Conservation (phyloP, 2,797 vertebrate species). For the Crocodylus rhombifer region DNA sequence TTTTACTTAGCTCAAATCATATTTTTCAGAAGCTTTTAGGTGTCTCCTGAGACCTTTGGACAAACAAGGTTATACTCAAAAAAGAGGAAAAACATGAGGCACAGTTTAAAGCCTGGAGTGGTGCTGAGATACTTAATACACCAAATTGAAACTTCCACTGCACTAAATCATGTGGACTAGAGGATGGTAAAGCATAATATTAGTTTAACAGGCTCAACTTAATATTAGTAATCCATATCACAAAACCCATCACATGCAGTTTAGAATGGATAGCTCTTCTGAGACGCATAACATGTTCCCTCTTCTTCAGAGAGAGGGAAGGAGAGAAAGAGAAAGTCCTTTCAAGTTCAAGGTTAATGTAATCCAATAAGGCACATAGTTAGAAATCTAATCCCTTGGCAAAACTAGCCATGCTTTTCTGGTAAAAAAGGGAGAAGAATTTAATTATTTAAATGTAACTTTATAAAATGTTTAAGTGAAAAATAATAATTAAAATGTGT, state of each 20-base stretch:
- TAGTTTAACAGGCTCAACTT: background rate
- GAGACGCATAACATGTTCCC: background rate
- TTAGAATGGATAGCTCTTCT: constrained; percentile 20
- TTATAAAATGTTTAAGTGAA: background rate
- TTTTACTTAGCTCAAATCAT: background rate
- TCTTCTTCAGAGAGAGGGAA: background rate
- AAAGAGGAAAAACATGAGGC: background rate
- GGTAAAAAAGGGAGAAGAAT: background rate
- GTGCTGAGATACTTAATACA: background rate
- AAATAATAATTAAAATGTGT: background rate
- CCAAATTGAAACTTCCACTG: background rate
- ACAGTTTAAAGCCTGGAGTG: background rate
- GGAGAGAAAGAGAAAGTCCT: constrained; percentile 1
- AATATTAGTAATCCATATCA: background rate
- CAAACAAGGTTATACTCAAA: background rate
- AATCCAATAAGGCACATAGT: constrained; percentile 10
- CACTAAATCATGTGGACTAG: background rate
- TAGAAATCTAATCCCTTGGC: constrained; percentile 39
- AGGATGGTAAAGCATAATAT: background rate
- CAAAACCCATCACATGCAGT: background rate
- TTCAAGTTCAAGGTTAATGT: constrained; percentile 25
- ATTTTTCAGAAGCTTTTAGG: background rate
- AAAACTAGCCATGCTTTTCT: background rate
- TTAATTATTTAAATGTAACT: background rate
- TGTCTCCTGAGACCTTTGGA: background rate